Evolutionary conservation across 2,113 vertebrate genomes (phyloP).

Genomic region (Pteruthius melanotis): DNA sequence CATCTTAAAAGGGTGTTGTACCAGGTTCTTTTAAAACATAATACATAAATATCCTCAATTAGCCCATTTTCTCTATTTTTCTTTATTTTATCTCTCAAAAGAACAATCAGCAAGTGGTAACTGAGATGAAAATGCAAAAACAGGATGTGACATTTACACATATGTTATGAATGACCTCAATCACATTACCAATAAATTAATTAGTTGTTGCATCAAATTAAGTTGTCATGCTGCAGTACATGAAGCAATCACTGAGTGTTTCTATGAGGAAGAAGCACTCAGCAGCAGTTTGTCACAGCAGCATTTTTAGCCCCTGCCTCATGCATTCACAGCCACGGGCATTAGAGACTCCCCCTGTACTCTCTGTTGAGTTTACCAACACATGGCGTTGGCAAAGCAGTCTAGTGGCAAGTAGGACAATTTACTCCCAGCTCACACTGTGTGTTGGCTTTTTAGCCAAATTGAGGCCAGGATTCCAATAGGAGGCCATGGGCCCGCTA

Average conservation of each 20-base stretch:
- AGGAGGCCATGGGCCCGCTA: not conserved
- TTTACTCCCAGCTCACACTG: not conserved
- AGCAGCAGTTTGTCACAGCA: not conserved
- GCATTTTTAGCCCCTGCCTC: not conserved
- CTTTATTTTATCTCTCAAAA: not conserved
- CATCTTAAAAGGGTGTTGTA: not conserved
- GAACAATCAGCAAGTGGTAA: not conserved
- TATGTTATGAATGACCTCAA: not conserved
- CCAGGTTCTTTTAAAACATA: not conserved
- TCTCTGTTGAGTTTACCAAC: not conserved
- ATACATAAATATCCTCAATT: not conserved
- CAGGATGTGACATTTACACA: not conserved
- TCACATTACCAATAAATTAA: not conserved
- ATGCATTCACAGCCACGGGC: rapidly evolving
- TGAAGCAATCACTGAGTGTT: not conserved
- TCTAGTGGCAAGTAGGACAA: not conserved
- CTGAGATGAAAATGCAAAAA: not conserved
- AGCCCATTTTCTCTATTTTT: not conserved
- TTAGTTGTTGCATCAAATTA: not conserved
- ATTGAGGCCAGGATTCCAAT: not conserved
- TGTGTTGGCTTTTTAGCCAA: not conserved
- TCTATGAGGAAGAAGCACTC: not conserved
- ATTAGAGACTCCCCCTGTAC: not conserved
- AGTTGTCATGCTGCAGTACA: not conserved
- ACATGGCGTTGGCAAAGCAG: not conserved